These are phyloP conservation scores for Lasius fuliginosus DNA, from an alignment of 2,888 invertebrate genomes.

Conservation along the genomic window DNA sequence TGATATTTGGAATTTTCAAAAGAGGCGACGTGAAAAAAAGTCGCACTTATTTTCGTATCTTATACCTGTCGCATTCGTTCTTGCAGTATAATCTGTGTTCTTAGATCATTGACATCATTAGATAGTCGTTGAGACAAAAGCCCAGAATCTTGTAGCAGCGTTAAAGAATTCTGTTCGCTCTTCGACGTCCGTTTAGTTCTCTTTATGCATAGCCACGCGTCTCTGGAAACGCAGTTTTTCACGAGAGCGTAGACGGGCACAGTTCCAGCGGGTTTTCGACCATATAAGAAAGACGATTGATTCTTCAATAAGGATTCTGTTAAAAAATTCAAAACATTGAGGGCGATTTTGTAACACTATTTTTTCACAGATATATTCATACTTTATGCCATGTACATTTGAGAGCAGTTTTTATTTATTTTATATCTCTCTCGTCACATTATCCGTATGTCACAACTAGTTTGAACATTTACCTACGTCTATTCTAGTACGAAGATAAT, in stretches of 20 bases:
- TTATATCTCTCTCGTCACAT: background rate
- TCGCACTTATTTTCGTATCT: background rate
- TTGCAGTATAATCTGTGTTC: conserved; percentile 2
- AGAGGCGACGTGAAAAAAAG: background rate
- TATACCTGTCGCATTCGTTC: conserved; percentile 34
- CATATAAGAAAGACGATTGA: conserved; percentile 88
- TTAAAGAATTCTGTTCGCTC: background rate
- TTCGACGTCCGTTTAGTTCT: background rate
- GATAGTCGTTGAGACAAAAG: background rate
- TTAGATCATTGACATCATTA: background rate
- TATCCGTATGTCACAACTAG: background rate
- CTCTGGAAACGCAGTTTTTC: conserved; percentile 85
- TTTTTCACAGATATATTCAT: background rate
- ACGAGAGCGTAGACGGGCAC: conserved; percentile 89
- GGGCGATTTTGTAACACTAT: background rate
- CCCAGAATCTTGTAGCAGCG: background rate
- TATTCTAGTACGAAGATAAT: conserved; percentile 79
- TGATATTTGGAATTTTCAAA: background rate
- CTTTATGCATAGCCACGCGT: background rate
- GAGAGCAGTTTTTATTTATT: background rate
- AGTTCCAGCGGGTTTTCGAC: conserved; percentile 87
- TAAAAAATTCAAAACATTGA: conserved; percentile 27
- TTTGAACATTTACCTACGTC: conserved; percentile 78
- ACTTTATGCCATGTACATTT: background rate
- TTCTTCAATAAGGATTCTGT: conserved; percentile 86